Percentiles rank a stretch among this genome's conserved stretches.
Evolutionary conservation across 2,113 vertebrate species (phyloP).

Genomic region (Formicarius rufipectus): DNA sequence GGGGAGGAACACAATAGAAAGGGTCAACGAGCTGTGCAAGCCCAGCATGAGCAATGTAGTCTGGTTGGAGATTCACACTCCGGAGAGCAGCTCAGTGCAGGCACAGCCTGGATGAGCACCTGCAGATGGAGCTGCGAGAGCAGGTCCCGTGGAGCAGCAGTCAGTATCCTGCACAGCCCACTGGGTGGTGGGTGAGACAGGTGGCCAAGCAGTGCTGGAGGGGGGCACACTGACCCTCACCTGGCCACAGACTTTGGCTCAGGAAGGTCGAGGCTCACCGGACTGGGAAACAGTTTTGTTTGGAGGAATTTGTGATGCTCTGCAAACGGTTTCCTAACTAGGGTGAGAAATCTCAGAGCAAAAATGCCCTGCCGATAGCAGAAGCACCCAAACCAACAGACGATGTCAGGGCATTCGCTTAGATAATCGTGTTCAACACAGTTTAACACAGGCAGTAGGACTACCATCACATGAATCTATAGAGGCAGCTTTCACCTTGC

Average conservation of each 20-base stretch:
- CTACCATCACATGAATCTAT: neutral
- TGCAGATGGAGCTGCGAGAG: slow-evolving; percentile 58
- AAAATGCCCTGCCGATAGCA: neutral
- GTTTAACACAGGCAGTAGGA: neutral
- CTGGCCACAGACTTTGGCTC: neutral
- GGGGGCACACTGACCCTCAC: neutral
- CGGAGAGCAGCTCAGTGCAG: neutral
- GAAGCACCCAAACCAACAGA: neutral
- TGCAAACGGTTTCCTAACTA: neutral
- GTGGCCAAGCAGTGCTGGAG: neutral
- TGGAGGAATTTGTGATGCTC: neutral
- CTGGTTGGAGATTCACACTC: fast-evolving
- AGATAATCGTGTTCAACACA: neutral
- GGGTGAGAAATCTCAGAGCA: neutral
- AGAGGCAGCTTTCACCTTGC: neutral
- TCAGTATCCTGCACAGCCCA: neutral
- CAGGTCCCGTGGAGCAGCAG: neutral
- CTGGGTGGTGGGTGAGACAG: fast-evolving
- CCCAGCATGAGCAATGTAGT: neutral
- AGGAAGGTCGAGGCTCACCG: neutral
- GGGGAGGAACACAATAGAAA: neutral
- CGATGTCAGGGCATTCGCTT: neutral
- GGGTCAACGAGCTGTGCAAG: neutral
- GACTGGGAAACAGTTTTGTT: neutral
- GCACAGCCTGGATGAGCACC: neutral